phyloP scores from a whole-genome alignment of 2,888 invertebrate species.

The Troides helena region DNA sequence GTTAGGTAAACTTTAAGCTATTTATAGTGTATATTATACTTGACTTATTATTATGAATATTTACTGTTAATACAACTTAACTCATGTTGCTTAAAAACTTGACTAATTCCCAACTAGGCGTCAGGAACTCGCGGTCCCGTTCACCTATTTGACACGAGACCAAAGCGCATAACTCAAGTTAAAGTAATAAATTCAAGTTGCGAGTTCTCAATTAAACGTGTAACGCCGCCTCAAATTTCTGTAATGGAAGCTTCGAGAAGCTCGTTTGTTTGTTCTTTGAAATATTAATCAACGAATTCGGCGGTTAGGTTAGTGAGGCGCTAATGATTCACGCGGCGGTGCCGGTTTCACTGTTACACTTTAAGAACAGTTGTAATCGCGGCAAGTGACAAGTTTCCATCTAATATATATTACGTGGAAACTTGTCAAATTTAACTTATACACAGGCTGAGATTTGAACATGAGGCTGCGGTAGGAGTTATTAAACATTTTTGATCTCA shows the following conservation, averaged over 20 bases:
- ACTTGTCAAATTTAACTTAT: too few relatives aligned
- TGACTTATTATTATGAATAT: background rate
- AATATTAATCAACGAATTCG: conserved; percentile 24
- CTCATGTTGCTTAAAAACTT: background rate
- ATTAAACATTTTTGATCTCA: too few relatives aligned
- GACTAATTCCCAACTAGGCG: conserved; percentile 1
- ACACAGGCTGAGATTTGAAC: too few relatives aligned
- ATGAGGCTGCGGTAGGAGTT: too few relatives aligned
- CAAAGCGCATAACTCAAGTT: conserved; percentile 44
- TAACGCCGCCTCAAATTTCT: conserved; percentile 46
- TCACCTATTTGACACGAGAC: conserved; percentile 15
- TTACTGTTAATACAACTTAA: background rate
- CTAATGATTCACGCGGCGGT: background rate
- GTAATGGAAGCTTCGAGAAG: conserved; percentile 46
- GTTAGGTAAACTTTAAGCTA: too few relatives aligned
- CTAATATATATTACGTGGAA: too few relatives aligned
- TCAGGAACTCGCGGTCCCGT: background rate
- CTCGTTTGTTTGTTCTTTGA: conserved; percentile 13
- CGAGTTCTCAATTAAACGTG: conserved; percentile 53
- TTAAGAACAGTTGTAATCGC: conserved; percentile 1
- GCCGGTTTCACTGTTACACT: background rate
- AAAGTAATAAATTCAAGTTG: conserved; percentile 50
- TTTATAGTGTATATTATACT: too few relatives aligned
- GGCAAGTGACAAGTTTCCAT: background rate
- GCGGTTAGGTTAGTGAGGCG: conserved; percentile 13